A percentile compares a stretch with the other conserved stretches of the same genome.
Conservation (phyloP, 2,888 invertebrate genomes). For the Smittia aterrima region DNA sequence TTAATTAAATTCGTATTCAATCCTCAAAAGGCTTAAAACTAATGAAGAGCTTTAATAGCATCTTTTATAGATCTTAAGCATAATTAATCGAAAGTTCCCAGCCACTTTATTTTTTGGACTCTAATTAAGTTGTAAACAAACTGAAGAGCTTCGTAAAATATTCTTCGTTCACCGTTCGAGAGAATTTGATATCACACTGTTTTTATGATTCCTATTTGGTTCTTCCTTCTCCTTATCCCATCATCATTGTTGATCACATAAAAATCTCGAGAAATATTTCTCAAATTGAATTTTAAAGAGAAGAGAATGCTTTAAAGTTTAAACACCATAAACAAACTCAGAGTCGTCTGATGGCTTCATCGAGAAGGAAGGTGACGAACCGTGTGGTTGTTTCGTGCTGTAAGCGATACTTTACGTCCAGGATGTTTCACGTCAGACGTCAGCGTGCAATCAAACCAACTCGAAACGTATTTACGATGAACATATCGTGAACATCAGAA, state of each 20-base stretch:
- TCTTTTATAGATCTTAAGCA: background rate
- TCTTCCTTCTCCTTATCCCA: background rate
- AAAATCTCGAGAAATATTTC: conserved; percentile 9
- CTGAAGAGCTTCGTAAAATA: too few species aligned
- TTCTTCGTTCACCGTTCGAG: background rate
- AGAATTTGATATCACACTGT: conserved; percentile 36
- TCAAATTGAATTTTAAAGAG: conserved; percentile 35
- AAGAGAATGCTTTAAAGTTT: background rate
- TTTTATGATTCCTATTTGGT: conserved; percentile 38
- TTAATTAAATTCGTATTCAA: background rate
- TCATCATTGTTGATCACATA: background rate
- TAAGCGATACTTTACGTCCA: background rate
- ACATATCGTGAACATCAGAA: conserved; percentile 1
- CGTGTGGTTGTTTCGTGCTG: too few species aligned
- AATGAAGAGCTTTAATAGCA: background rate
- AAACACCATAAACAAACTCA: background rate
- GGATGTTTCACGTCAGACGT: background rate
- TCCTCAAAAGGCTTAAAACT: background rate
- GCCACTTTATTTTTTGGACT: conserved; percentile 30
- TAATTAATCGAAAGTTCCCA: conserved; percentile 38
- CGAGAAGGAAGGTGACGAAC: conserved; percentile 30
- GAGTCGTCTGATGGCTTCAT: conserved; percentile 21
- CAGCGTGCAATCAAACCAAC: background rate
- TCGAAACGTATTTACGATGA: background rate
- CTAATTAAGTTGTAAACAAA: conserved; percentile 38